These are phyloP conservation scores for Exaiptasia diaphana DNA, from an alignment of 64 coral and sea anemone species.

Conservation along the genomic window DNA sequence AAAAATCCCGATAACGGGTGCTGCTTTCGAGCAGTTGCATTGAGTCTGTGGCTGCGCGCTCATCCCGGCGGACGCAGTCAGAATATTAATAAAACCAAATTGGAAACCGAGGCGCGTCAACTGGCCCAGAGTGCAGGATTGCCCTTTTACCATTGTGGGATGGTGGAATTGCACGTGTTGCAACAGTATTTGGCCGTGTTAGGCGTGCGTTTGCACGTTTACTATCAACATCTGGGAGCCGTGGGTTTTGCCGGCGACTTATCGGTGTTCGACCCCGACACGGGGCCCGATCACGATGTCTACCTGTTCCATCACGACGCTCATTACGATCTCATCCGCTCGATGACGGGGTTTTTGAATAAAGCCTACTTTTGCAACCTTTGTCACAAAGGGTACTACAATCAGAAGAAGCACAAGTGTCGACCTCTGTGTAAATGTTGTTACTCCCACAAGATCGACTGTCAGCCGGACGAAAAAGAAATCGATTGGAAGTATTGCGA, in stretches of 20 bases:
- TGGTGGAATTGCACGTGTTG: background rate
- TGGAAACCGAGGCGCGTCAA: too few relatives aligned
- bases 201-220: background rate
- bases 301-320: background rate
- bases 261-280: background rate
- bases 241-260: background rate
- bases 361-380: background rate
- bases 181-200: background rate
- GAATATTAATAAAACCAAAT: too few relatives aligned
- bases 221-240: background rate
- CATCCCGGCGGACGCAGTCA: too few relatives aligned
- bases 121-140: background rate
- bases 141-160: background rate
- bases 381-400: background rate
- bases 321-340: conserved; percentile 29
- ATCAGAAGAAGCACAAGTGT: background rate
- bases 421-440: background rate
- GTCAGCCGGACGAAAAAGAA: too few relatives aligned
- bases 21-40: background rate
- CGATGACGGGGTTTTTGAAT: background rate
- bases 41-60: background rate
- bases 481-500: background rate
- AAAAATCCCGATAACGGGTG: conserved; percentile 24
- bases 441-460: background rate
- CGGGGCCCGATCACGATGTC: background rate